Percentiles rank a stretch among this genome's conserved stretches.
Conservation (phyloP, 1,140 invertebrate genomes). For the Drosophila busckii region DNA sequence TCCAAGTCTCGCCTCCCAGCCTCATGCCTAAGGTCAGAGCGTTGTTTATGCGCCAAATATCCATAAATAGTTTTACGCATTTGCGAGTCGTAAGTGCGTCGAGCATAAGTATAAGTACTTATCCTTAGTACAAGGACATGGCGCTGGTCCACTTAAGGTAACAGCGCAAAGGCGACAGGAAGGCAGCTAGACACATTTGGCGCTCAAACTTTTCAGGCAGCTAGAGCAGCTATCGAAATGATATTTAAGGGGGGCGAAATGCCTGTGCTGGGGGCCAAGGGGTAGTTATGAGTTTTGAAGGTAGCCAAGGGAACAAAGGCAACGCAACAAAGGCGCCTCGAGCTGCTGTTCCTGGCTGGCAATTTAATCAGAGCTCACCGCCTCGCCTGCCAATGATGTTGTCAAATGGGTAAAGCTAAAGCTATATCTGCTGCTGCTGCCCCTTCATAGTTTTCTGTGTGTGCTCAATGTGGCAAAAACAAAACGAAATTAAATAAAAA, state of each 20-base stretch:
- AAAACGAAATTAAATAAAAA: no score
- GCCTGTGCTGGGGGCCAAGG: no score
- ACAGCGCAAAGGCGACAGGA: conserved; percentile 24
- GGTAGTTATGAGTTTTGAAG: no score
- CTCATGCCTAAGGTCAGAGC: conserved; percentile 44
- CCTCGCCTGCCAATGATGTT: conserved; percentile 58
- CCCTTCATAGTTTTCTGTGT: conserved; percentile 6
- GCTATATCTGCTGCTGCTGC: conserved; percentile 24
- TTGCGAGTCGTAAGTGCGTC: conserved; percentile 25
- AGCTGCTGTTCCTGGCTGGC: conserved; percentile 37
- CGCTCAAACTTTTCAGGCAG: conserved; percentile 29
- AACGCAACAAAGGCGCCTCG: conserved; percentile 43
- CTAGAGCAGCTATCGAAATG: conserved; percentile 5
- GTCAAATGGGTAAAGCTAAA: no score
- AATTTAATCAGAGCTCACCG: conserved; percentile 66
- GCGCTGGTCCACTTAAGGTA: conserved; percentile 55
- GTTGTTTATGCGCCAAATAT: conserved; percentile 72
- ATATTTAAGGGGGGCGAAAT: no score
- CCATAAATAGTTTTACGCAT: conserved; percentile 72
- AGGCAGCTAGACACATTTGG: conserved; percentile 66
- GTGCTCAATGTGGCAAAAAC: conserved; percentile 68
- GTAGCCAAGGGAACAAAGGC: conserved; percentile 61
- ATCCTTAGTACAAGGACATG: conserved; percentile 12
- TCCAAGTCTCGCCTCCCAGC: no score
- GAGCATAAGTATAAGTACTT: conserved; percentile 14